phyloP scores from a whole-genome alignment of 2,888 invertebrate species.

The Neoscelio sp. region DNA sequence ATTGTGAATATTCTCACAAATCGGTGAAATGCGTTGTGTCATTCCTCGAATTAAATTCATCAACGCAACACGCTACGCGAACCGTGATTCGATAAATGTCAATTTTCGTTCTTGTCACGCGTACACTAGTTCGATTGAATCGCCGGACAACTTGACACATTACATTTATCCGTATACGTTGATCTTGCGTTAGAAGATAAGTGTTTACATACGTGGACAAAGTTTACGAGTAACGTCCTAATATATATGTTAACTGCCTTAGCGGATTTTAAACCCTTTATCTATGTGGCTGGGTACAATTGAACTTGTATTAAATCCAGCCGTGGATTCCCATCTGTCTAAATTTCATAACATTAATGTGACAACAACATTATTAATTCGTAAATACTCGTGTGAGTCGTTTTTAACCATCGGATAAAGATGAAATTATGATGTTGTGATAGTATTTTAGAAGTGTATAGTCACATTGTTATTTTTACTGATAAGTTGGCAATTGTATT shows the following conservation, averaged over 20 bases:
- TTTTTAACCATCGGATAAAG: too few species aligned
- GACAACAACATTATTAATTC: too few species aligned
- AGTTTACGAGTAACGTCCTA: constrained; percentile 29
- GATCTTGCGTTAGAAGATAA: constrained; percentile 47
- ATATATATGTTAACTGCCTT: constrained; percentile 40
- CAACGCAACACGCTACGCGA: constrained; percentile 40
- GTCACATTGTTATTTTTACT: too few species aligned
- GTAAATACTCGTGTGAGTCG: too few species aligned
- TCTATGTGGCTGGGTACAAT: constrained; percentile 37
- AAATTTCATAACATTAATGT: too few species aligned
- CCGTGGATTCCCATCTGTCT: too few species aligned
- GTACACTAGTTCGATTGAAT: constrained; percentile 48
- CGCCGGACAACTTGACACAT: constrained; percentile 58
- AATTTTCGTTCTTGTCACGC: constrained; percentile 61
- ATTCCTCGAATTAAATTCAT: constrained; percentile 57
- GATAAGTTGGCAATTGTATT: too few species aligned
- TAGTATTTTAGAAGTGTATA: too few species aligned
- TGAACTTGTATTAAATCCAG: neutral
- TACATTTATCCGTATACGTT: constrained; percentile 52
- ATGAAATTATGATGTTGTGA: too few species aligned
- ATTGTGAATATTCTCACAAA: constrained; percentile 20
- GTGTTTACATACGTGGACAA: constrained; percentile 42
- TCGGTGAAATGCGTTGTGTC: constrained; percentile 37
- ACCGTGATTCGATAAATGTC: constrained; percentile 65
- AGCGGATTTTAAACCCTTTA: constrained; percentile 46